Percentiles rank a stretch among this genome's conserved stretches.
Evolutionary conservation across 2,888 invertebrate species (phyloP).

Genomic region (Villa cingulata): DNA sequence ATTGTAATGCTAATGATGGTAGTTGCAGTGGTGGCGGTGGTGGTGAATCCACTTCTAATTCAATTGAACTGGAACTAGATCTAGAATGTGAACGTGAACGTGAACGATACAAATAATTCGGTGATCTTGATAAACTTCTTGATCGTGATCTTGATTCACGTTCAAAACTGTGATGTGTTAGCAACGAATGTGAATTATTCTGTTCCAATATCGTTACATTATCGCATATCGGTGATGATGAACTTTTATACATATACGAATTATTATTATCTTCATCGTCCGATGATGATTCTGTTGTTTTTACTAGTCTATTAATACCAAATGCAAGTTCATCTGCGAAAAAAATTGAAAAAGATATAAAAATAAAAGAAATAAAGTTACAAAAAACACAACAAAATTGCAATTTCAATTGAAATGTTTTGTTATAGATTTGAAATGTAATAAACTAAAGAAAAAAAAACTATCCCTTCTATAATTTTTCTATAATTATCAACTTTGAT

Average conservation of each 20-base stretch:
- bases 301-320: slow-evolving; percentile 67
- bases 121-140: slow-evolving; percentile 26
- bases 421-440: too few relatives aligned
- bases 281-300: slow-evolving; percentile 42
- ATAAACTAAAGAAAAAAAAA: too few relatives aligned
- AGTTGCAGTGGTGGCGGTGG: slow-evolving; percentile 40
- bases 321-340: slow-evolving; percentile 75
- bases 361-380: too few relatives aligned
- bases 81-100: slow-evolving; percentile 42
- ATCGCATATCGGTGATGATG: slow-evolving; percentile 18
- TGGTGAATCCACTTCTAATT: slow-evolving; percentile 64
- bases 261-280: slow-evolving; percentile 43
- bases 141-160: slow-evolving; percentile 31
- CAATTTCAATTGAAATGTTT: too few relatives aligned
- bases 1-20: slow-evolving; percentile 46
- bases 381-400: too few relatives aligned
- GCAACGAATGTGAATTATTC: slow-evolving; percentile 24
- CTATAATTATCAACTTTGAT: too few relatives aligned
- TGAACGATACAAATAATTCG: slow-evolving; percentile 16
- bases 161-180: slow-evolving; percentile 13
- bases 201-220: slow-evolving; percentile 14
- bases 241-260: slow-evolving; percentile 34
- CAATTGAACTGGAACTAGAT: slow-evolving; percentile 50
- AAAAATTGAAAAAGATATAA: too few relatives aligned
- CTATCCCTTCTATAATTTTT: too few relatives aligned